phyloP scores from a whole-genome alignment of 1,140 invertebrate species.

The Scaptomyza hsui region DNA sequence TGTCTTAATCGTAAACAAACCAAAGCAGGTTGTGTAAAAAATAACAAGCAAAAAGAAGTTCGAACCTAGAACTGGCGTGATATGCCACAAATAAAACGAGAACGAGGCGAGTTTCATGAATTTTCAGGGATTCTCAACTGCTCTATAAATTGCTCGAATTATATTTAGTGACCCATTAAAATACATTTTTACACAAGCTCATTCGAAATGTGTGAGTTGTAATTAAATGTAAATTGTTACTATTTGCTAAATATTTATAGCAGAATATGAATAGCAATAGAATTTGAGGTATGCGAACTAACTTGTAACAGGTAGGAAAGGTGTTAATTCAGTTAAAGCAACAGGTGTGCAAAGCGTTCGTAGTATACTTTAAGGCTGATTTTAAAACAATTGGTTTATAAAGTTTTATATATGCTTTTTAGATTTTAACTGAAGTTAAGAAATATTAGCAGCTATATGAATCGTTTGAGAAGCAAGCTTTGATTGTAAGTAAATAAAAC shows the following conservation, averaged over 20 bases:
- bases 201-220: background rate
- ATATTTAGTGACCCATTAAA: constrained; percentile 13
- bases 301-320: background rate
- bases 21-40: background rate
- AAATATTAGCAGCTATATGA: background rate
- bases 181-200: constrained; percentile 12
- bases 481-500: background rate
- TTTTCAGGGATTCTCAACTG: background rate
- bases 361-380: constrained; percentile 20
- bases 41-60: constrained; percentile 3
- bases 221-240: constrained; percentile 4
- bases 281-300: constrained; percentile 1
- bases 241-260: background rate
- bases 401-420: background rate
- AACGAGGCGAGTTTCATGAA: constrained; percentile 19
- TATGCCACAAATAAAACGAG: constrained; percentile 19
- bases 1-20: constrained; percentile 16
- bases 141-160: background rate
- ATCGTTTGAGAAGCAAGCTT: too few relatives aligned
- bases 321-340: background rate
- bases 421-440: background rate
- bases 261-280: background rate
- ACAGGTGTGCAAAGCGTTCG: background rate
- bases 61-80: constrained; percentile 8
- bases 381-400: background rate